Percentiles rank a stretch among this genome's conserved stretches.
These are phyloP conservation scores for Meriones psammophilus DNA, from an alignment of 2,797 vertebrate species.

Conservation along the genomic window DNA sequence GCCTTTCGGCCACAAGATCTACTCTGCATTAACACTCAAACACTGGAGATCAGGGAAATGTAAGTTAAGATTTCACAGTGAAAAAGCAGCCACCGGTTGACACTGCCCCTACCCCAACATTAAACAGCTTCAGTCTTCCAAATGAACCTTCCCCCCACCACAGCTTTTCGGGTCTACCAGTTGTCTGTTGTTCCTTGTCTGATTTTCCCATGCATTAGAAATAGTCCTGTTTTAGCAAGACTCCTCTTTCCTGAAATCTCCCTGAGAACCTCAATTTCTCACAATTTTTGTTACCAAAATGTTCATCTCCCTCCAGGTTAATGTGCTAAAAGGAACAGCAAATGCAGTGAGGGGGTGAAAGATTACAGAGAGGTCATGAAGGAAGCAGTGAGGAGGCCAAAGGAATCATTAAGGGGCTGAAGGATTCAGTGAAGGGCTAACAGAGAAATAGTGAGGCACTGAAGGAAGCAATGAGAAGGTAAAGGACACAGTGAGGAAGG, in stretches of 20 bases:
- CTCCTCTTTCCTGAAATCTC: constrained; percentile 58
- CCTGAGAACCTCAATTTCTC: constrained; percentile 52
- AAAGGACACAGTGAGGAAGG: neutral
- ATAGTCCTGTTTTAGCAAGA: constrained; percentile 29
- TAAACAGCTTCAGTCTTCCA: neutral
- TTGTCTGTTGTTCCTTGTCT: constrained; percentile 63
- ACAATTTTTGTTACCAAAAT: constrained; percentile 69
- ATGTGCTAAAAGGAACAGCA: neutral
- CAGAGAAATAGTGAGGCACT: neutral
- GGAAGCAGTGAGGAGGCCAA: neutral
- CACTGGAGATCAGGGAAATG: neutral
- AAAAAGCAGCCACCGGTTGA: neutral
- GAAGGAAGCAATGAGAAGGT: neutral
- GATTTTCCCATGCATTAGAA: constrained; percentile 60
- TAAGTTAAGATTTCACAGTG: neutral
- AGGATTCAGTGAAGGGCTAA: neutral
- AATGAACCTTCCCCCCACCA: neutral
- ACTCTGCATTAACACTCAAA: neutral
- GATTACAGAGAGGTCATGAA: neutral
- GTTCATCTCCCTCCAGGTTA: constrained; percentile 47
- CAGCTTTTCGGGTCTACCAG: constrained; percentile 4
- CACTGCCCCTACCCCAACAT: neutral
- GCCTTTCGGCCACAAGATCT: neutral
- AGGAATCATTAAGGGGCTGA: neutral
- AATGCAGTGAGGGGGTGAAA: neutral